phyloP scores from a whole-genome alignment of 2,797 vertebrate species.

The Sebastes goodei region DNA sequence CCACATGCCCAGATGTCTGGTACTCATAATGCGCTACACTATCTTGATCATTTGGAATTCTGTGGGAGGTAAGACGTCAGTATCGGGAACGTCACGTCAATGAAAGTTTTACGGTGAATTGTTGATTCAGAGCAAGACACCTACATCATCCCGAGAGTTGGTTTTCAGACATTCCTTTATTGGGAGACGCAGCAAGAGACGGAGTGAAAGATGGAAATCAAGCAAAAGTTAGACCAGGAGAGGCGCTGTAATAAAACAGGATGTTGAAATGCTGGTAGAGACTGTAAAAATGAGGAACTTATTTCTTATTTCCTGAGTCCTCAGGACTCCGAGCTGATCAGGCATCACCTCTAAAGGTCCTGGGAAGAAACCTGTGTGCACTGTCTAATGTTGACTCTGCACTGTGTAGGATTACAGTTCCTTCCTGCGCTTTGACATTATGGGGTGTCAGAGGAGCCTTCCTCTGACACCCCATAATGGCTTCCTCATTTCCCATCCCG shows the following conservation, averaged over 20 bases:
- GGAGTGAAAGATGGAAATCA: constrained; percentile 13
- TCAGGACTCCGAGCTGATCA: constrained; percentile 21
- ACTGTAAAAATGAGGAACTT: constrained; percentile 29
- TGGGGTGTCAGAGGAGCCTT: constrained; percentile 46
- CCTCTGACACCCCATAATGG: neutral
- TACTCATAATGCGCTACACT: constrained; percentile 64
- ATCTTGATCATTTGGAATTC: constrained; percentile 50
- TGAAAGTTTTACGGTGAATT: neutral
- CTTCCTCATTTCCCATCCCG: constrained; percentile 51
- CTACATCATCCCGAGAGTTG: neutral
- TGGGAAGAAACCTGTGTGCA: constrained; percentile 43
- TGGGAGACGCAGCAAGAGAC: neutral
- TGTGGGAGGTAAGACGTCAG: constrained; percentile 25
- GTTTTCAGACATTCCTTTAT: neutral
- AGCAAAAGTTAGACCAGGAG: neutral
- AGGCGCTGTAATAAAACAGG: constrained; percentile 57
- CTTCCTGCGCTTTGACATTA: constrained; percentile 50
- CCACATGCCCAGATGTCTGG: constrained; percentile 79
- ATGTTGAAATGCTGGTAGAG: constrained; percentile 60
- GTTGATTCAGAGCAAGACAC: neutral
- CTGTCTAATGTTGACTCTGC: constrained; percentile 37
- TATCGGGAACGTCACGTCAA: constrained; percentile 11
- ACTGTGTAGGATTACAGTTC: constrained; percentile 48
- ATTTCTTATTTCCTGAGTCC: constrained; percentile 56
- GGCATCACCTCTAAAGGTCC: constrained; percentile 35